A percentile compares a stretch with the other conserved stretches of the same genome.
These are phyloP conservation scores for Palythoa heliodiscus DNA, from an alignment of 92 coral and sea anemone genomes.

Conservation along the genomic window DNA sequence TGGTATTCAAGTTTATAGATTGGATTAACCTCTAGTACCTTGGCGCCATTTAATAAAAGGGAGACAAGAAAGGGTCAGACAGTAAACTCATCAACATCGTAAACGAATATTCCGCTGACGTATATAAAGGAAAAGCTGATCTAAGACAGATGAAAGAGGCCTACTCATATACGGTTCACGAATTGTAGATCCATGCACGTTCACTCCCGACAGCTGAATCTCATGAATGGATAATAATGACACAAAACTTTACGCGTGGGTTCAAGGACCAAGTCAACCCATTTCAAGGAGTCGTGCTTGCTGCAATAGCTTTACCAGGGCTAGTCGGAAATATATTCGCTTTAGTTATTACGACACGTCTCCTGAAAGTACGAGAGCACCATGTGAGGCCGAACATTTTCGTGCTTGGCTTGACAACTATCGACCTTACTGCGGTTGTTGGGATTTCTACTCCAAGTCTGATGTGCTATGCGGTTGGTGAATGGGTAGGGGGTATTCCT, in stretches of 20 bases:
- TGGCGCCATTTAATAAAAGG: too few relatives aligned
- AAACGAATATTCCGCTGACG: too few relatives aligned
- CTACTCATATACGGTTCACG: too few relatives aligned
- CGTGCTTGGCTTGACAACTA: conserved; percentile 11
- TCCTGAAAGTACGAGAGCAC: not conserved
- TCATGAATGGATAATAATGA: not conserved
- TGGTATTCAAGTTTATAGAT: too few relatives aligned
- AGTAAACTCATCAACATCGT: too few relatives aligned
- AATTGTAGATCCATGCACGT: too few relatives aligned
- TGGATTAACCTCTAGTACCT: too few relatives aligned
- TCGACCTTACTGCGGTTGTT: conserved; percentile 7
- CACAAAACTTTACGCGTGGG: not conserved
- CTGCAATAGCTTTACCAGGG: conserved; percentile 8
- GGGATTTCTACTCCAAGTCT: conserved; percentile 10
- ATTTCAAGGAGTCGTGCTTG: conserved; percentile 2
- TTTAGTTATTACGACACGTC: not conserved
- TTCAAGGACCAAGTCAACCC: not conserved
- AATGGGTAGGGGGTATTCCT: conserved; percentile 5
- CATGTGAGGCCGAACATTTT: conserved; percentile 6
- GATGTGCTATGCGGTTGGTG: conserved; percentile 7
- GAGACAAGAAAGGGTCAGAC: too few relatives aligned
- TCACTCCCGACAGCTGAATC: not conserved
- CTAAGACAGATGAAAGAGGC: too few relatives aligned
- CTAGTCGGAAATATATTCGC: conserved; percentile 8
- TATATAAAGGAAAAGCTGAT: too few relatives aligned